Conservation (phyloP, 2,113 vertebrate genomes). For the Sisor rabdophorus region DNA sequence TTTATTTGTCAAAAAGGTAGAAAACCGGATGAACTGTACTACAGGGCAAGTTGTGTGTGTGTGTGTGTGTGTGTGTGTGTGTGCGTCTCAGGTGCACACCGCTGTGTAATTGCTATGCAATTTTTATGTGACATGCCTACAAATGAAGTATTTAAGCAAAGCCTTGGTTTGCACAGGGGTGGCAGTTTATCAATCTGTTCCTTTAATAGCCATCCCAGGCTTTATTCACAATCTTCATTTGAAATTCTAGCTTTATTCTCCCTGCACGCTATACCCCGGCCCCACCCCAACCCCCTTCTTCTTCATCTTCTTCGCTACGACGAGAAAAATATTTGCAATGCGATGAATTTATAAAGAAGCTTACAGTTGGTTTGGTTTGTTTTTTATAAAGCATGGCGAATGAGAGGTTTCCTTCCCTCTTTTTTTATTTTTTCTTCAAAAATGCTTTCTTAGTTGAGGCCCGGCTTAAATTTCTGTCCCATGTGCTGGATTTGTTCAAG, state of each 20-base stretch:
- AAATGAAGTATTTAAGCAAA: conserved; percentile 32
- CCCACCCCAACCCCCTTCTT: too few relatives aligned
- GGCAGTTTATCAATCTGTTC: conserved; percentile 2
- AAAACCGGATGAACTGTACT: conserved; percentile 19
- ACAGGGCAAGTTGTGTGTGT: conserved; percentile 1
- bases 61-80: not conserved
- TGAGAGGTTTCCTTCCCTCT: not conserved
- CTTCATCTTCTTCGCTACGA: not conserved
- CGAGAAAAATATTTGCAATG: conserved; percentile 9
- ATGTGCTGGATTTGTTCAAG: conserved; percentile 53
- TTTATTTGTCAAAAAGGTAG: conserved; percentile 32
- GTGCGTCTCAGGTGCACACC: conserved; percentile 22
- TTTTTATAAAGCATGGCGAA: too few relatives aligned
- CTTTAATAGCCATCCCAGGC: not conserved
- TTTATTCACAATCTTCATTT: not conserved
- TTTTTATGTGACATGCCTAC: conserved; percentile 31
- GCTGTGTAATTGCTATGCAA: conserved; percentile 23
- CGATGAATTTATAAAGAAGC: conserved; percentile 39
- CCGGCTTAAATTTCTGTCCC: conserved; percentile 51
- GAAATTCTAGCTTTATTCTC: not conserved
- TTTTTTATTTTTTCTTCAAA: conserved; percentile 2
- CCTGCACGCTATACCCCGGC: not conserved
- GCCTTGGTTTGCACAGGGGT: conserved; percentile 1
- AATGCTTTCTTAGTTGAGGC: conserved; percentile 50
- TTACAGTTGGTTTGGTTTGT: too few relatives aligned